Base-by-base conservation (phyloP, 2,888 invertebrate genomes). In the Tachina lurida region DNA sequence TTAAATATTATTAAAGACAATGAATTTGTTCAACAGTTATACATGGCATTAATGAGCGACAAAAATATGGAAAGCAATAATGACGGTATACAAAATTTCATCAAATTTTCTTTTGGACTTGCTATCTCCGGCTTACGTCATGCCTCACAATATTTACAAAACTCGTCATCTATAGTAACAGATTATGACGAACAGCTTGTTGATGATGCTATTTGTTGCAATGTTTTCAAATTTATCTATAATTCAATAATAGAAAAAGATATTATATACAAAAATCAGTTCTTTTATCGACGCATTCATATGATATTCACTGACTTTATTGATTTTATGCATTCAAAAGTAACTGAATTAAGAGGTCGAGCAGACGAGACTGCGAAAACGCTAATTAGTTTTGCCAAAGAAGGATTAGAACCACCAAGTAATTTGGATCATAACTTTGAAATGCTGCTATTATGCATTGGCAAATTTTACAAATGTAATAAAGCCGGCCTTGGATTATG, bases 291-390 rank as follows among this genome's bases (percentile, higher is more conserved):
- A 31, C 95, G 97, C 62, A 93, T 98, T 63, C 98, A 99, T 93
- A 94, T 95, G 17, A 93, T 98, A 10, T 94, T 98, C 74, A 97
- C 97, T 0, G 98, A 98, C 93, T 98, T 99, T 89, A 97, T 99
- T 67, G 96, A 97, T 86, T 95, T 97, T 76, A 97, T 98, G 97
- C 98, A 98, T 75, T 94, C 97, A 67, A 98, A 98, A 87, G 95
- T 97, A 0, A 96, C 96, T 89, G 97, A 97, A 91, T 93, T 97
- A 84, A 94, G 96, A 68, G 96, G 95, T 89, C 94, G 96, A 88
- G 98, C 98, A 0, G 98, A 98, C 92, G 98, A 99, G 92, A 96
- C 96, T 2, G 96, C 97, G 15, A 95, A 97, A 83, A 96, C 96
- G 1, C 95, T 96, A 58, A 95, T 96, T 87, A 95, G 95, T 89